Percentiles rank a stretch among this genome's conserved stretches.
Conservation (phyloP, 2,888 invertebrate genomes). For the Orchesellides sinensis region DNA sequence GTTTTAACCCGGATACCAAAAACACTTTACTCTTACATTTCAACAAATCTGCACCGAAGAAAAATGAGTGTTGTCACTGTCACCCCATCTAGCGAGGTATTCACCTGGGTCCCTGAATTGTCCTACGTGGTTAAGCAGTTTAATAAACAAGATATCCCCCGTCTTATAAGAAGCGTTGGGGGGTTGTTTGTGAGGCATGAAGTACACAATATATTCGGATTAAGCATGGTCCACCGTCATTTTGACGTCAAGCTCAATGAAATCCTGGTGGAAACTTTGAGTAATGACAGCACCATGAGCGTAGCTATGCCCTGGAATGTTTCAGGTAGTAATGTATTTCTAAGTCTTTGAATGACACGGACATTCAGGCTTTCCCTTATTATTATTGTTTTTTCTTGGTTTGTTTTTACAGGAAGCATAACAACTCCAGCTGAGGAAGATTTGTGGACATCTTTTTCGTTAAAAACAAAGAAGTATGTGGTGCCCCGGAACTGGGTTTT, state of each 20-base stretch:
- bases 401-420: too few relatives aligned
- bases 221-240: slow-evolving; percentile 16
- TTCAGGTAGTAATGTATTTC: background rate
- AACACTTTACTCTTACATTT: too few relatives aligned
- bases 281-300: background rate
- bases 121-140: background rate
- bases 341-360: background rate
- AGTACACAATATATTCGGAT: background rate
- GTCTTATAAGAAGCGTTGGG: background rate
- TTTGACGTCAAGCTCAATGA: background rate
- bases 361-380: too few relatives aligned
- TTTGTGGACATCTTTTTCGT: background rate
- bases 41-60: too few relatives aligned
- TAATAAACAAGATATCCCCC: background rate
- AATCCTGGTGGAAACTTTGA: slow-evolving; percentile 7
- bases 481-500: background rate
- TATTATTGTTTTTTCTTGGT: too few relatives aligned
- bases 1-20: too few relatives aligned
- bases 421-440: background rate
- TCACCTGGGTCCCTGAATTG: background rate
- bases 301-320: background rate
- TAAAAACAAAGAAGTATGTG: background rate
- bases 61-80: slow-evolving; percentile 2
- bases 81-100: background rate
- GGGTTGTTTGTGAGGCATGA: slow-evolving; percentile 11